Evolutionary conservation across 2,797 vertebrate species (phyloP).

Genomic region (Iguana delicatissima): DNA sequence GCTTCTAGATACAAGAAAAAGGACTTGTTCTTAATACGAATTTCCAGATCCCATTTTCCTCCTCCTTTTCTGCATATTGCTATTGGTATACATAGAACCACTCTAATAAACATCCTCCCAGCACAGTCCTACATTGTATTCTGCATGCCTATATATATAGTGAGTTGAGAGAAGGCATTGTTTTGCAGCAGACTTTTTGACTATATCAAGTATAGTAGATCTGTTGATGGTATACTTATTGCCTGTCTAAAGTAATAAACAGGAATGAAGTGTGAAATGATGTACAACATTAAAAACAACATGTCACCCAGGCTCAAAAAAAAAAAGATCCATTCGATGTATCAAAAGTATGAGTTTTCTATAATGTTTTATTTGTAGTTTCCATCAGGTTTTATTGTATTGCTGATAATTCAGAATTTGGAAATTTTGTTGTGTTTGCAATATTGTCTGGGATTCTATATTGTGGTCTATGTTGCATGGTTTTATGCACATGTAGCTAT

Average conservation of each 20-base stretch:
- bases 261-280: background rate
- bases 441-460: too few relatives aligned
- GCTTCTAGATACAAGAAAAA: constrained; percentile 55
- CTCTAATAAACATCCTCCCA: constrained; percentile 66
- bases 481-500: too few relatives aligned
- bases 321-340: background rate
- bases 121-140: constrained; percentile 76
- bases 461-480: too few relatives aligned
- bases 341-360: background rate
- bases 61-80: accelerated
- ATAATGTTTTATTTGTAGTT: background rate
- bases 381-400: background rate
- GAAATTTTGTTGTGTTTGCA: background rate
- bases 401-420: background rate
- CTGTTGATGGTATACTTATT: constrained; percentile 54
- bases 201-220: constrained; percentile 60
- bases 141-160: constrained; percentile 46
- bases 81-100: constrained; percentile 56
- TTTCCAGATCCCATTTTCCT: constrained; percentile 25
- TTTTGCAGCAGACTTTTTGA: constrained; percentile 60
- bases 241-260: constrained; percentile 21
- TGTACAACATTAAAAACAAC: background rate
- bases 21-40: constrained; percentile 58
- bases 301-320: background rate
- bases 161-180: constrained; percentile 77